Conservation (phyloP, 2,888 invertebrate genomes). For the Tetragonula carbonaria region DNA sequence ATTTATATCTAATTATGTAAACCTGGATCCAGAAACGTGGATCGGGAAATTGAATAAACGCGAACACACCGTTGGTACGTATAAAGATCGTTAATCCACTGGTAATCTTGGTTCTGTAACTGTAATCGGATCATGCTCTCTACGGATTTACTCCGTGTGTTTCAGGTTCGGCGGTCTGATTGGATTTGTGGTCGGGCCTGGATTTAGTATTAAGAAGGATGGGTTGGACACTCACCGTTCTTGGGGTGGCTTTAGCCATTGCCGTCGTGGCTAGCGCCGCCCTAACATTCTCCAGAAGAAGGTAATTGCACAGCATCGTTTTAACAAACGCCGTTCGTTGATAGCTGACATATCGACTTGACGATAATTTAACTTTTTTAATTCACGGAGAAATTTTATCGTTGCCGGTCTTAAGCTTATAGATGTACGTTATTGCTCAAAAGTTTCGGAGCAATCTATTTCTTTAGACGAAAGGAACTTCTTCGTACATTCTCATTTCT, state of each 20-base stretch:
- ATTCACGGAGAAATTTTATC: neutral
- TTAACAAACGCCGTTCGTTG: constrained; percentile 29
- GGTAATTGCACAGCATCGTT: constrained; percentile 67
- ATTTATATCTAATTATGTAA: too few relatives aligned
- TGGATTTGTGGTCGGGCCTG: constrained; percentile 65
- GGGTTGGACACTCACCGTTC: constrained; percentile 79
- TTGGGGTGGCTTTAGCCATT: constrained; percentile 76
- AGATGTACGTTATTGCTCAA: too few relatives aligned
- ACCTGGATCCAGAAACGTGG: too few relatives aligned
- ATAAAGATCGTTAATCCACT: constrained; percentile 56
- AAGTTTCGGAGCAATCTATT: too few relatives aligned
- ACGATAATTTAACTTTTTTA: too few relatives aligned
- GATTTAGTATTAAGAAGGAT: constrained; percentile 70
- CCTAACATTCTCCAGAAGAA: constrained; percentile 77
- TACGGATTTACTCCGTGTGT: constrained; percentile 63
- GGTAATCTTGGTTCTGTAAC: constrained; percentile 59
- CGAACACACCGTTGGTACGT: neutral
- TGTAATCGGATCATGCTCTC: constrained; percentile 61
- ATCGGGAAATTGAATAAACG: constrained; percentile 5
- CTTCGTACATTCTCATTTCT: too few relatives aligned
- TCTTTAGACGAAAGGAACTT: too few relatives aligned
- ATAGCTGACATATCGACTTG: constrained; percentile 3
- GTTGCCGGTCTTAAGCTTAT: neutral
- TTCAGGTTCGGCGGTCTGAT: constrained; percentile 67
- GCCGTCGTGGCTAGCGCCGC: constrained; percentile 75